Base-by-base conservation (phyloP, 2,888 invertebrate species). In the Galeopsomyia nigrocyanea region DNA sequence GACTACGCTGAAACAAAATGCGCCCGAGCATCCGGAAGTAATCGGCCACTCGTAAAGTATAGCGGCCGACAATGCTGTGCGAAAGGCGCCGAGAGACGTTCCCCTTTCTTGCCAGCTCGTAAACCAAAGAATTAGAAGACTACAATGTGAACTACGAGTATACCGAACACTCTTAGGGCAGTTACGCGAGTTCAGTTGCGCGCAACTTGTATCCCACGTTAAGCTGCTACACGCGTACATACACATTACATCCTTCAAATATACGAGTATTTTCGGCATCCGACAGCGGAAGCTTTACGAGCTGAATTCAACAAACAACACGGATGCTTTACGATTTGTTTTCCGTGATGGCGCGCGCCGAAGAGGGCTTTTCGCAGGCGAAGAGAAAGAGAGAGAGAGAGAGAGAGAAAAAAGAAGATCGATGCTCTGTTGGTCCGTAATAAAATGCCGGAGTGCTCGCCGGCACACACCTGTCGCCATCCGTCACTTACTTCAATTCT, bases 11-110 rank as follows among this genome's bases (percentile, higher is more conserved):
- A 26, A 26, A 79, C 81, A 79, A 80, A 84, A 83, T 77, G 80
- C 75, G 78, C 70, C 74, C 82, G 80, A 78, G 80, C 80, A 83
- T 69, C 79, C 80, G 85, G 83, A 85, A 86, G 81, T 85, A 84
- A 86, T 81, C 72, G 76, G 64, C 57, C 67, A 57, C 80, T 81
- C 81, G 79, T 82, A 83, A 82, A 81, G 77, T 76, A 80, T 76
- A 80, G 74, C 71, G 74, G 66, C 74, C 77, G 78, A 82, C 82
- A 82, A 80, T 79, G 78, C 71, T 62, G 77, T 77, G 77, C 79
- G 80, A n/a, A n/a, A n/a, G n/a, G n/a, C n/a, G n/a, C n/a, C n/a
- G n/a, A n/a, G n/a, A 76, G 77, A 60, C 19, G 1, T 39, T 62
- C 53, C 58, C 39, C 46, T 22, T 51, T 19, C 31, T 50, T 57